These are phyloP conservation scores for Phallusia fumigata DNA, from an alignment of 23 tunicate genomes.

Conservation along the genomic window DNA sequence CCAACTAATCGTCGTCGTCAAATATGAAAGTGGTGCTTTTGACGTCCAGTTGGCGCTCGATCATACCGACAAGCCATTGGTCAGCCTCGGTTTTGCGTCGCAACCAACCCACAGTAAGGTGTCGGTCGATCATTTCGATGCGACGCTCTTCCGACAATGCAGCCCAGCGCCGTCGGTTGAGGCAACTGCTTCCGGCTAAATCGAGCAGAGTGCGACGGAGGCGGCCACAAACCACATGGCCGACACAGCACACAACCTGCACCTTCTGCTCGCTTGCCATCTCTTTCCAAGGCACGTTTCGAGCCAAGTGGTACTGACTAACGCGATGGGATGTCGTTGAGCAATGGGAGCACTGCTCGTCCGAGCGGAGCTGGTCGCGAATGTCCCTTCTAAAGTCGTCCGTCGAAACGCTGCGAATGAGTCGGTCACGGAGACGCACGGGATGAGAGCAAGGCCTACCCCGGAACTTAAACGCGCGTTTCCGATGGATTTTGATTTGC, in stretches of 20 bases:
- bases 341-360: constrained; percentile 3
- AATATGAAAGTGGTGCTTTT: constrained; percentile 18
- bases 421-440: constrained; percentile 16
- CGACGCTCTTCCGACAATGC: constrained; percentile 17
- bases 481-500: background rate
- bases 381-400: constrained; percentile 13
- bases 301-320: background rate
- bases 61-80: background rate
- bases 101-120: constrained; percentile 20
- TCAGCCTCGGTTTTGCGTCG: constrained; percentile 14
- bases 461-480: constrained; percentile 21
- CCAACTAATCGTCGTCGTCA: background rate
- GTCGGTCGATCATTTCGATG: constrained; percentile 9
- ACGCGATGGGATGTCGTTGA: background rate
- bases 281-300: constrained; percentile 25
- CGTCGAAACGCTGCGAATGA: constrained; percentile 3
- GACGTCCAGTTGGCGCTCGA: background rate
- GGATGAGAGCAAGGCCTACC: constrained; percentile 20
- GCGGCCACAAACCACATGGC: constrained; percentile 8
- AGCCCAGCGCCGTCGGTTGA: constrained; percentile 34
- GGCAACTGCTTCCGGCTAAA: constrained; percentile 47
- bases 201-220: constrained; percentile 35
- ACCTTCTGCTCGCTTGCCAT: constrained; percentile 31
- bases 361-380: constrained; percentile 9
- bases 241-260: constrained; percentile 30